Evolutionary conservation across 2,113 vertebrate species (phyloP), one percentile per base, ranked within the genome.

Genomic region (Sinosuthora webbiana): DNA sequence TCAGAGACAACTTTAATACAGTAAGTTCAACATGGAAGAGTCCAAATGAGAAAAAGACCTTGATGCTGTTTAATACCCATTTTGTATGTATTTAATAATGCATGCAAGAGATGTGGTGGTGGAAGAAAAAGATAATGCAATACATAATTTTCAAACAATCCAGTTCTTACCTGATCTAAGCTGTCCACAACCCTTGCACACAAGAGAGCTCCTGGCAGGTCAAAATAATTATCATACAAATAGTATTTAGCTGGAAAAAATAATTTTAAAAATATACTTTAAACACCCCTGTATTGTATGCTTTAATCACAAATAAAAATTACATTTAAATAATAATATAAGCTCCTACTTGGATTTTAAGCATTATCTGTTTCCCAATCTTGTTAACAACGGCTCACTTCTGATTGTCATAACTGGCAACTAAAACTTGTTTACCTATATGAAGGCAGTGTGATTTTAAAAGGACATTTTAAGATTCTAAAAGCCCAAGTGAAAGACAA

Each of bases 161-260:
- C 74, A 91, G 15, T 49, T 95, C 97, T 98, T 97, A 99, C 99
- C 99, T 98, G 98, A 89, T 98, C 97, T 96, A 99, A 97, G 96
- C 97, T 98, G 96, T 99, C 99, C 89, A 99, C 99, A 88, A 99
- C 98, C 84, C 98, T 98, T 91, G 99, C 99, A 96, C 99, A 99
- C 14, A 99, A 98, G 64, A 99, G 98, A 53, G 99, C 99, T 88
- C 99, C 99, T 11, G 99, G 99, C 49, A 99, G 98, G 95, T 99
- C 99, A 98, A 99, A 99, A 97, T 99, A 99, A 97, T 99, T 99
- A 98, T 99, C 99, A 95, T 99, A 99, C 94, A 98, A 98, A 97
- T 99, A 99, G 94, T 99, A 99, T 97, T 99, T 99, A 91, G 99
- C 99, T 99, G 97, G 44, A 95, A 89, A 79, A 83, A 83, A 44